Conservation (phyloP, 2,888 invertebrate genomes). For the Drosophila neonasuta region DNA sequence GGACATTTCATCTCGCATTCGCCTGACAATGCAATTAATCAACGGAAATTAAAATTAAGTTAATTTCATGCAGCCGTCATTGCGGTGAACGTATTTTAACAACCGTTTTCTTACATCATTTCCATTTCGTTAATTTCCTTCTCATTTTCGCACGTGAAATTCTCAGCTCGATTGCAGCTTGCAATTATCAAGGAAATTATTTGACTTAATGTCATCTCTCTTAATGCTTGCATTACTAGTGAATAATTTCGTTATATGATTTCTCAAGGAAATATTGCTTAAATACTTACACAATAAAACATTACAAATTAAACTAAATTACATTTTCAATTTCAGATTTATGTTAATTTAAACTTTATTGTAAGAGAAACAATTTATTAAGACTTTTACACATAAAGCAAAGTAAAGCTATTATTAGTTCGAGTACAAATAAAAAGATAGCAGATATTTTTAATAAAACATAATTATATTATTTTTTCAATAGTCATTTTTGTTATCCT, state of each 20-base stretch:
- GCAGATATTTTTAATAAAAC: too few species aligned
- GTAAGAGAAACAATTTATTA: too few species aligned
- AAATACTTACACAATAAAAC: too few species aligned
- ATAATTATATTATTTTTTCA: too few species aligned
- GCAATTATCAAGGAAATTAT: not conserved
- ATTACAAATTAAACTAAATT: too few species aligned
- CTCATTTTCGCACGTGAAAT: not conserved
- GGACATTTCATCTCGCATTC: slow-evolving; percentile 48
- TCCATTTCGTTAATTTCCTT: slow-evolving; percentile 11
- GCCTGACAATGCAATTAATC: slow-evolving; percentile 75
- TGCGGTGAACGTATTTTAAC: slow-evolving; percentile 45
- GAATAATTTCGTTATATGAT: not conserved
- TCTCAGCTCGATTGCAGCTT: not conserved
- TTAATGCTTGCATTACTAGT: not conserved
- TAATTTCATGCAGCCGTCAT: slow-evolving; percentile 64
- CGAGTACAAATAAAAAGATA: too few species aligned
- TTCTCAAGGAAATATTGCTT: not conserved
- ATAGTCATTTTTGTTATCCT: too few species aligned
- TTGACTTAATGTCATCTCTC: not conserved
- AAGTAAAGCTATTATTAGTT: too few species aligned
- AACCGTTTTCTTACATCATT: slow-evolving; percentile 38
- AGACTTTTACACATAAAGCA: too few species aligned
- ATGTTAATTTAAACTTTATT: too few species aligned
- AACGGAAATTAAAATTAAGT: slow-evolving; percentile 74
- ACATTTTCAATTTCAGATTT: too few species aligned